phyloP scores from a whole-genome alignment of 2,113 vertebrate species.

The Merops nubicus region DNA sequence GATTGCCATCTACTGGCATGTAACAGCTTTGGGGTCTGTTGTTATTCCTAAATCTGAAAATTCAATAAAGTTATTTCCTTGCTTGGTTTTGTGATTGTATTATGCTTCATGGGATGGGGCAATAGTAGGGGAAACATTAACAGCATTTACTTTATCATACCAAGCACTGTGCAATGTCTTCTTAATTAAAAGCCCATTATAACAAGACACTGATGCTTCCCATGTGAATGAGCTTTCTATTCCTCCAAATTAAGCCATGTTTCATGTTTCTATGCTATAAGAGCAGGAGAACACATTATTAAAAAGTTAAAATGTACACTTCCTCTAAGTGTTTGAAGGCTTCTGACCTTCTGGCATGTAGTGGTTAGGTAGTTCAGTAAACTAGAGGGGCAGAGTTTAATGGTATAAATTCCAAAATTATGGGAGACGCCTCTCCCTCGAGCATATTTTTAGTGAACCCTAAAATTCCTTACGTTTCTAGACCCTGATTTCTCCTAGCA shows the following conservation, averaged over 20 bases:
- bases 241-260: slow-evolving; percentile 12
- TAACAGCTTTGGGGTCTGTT: slow-evolving; percentile 2
- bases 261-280: not conserved
- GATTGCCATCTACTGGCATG: slow-evolving; percentile 57
- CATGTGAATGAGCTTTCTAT: not conserved
- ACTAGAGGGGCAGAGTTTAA: not conserved
- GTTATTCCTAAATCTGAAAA: not conserved
- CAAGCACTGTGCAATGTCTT: not conserved
- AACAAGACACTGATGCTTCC: slow-evolving; percentile 43
- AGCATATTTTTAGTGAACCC: not conserved
- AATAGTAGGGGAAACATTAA: not conserved
- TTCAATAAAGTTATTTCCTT: not conserved
- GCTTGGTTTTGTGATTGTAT: not conserved
- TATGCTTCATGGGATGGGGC: not conserved
- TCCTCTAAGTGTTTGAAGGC: not conserved
- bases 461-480: not conserved
- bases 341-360: not conserved
- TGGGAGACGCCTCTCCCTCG: not conserved
- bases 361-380: not conserved
- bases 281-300: not conserved
- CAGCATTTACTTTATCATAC: slow-evolving; percentile 18
- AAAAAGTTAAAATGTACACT: not conserved
- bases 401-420: not conserved
- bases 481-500: not conserved
- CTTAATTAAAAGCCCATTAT: slow-evolving; percentile 60